Evolutionary conservation across 2,888 invertebrate species (phyloP), one percentile per base, ranked within the genome.

Genomic region (Drosophila yooni): DNA sequence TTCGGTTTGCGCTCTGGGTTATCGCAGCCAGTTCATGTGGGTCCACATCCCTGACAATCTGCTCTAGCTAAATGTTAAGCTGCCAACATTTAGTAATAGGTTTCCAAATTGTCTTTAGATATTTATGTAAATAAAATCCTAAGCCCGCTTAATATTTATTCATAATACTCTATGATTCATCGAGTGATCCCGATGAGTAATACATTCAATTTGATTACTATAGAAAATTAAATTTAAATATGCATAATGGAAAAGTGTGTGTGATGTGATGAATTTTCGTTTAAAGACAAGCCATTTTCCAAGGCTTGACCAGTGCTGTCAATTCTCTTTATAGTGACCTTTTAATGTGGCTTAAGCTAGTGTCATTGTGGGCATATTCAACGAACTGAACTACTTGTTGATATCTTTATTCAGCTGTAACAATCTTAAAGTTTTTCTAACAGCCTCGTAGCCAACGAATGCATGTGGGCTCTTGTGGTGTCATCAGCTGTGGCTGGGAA

Each of bases 11-110:
- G 60, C 64, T 70, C 56, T 76, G 76, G 83, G 88, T 85, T 83
- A 83, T 83, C 86, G 76, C 68, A 60, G 68, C 31, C 66, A 70
- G 88, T 86, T 88, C 71, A 86, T 70, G 81, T 86, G 86, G 88
- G 81, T 72, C 74, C 61, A 48, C 54, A 25, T 63, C 53, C 56
- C 70, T 18, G 53, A 52, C 73, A 61, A 69, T 52, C 56, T 60
- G 54, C 54, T 36, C 21, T n/a, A 34, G 34, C 27, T 58, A 61
- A 77, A 77, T 70, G 66, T 48, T 66, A 62, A 34, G 70, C 65
- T 54, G 25, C 15, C 46, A 56, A 6, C 36, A 58, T 62, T 74
- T 68, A 29, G 43, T 54, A 54, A 25, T 40, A 52, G 33, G 31
- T 33, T 36, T 29, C 46, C 36, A 40, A 60, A 25, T 51, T 46